Conservation (phyloP, 2,888 invertebrate genomes). For the Terebella lapidaria region DNA sequence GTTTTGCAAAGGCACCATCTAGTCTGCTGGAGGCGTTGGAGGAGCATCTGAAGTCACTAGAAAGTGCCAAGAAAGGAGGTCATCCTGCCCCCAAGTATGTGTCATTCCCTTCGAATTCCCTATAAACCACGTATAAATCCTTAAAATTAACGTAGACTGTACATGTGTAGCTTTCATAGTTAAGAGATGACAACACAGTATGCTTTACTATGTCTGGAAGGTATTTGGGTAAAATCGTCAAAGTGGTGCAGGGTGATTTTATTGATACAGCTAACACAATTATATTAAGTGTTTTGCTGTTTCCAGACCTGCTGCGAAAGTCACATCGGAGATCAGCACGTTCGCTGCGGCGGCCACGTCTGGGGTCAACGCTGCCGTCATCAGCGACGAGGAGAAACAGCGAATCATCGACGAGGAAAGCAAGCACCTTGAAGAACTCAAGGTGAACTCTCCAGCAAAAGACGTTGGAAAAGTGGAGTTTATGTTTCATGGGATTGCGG, state of each 20-base stretch:
- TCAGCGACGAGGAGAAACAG: constrained; percentile 79
- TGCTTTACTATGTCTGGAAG: too few species aligned
- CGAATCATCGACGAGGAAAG: constrained; percentile 93
- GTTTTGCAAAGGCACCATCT: constrained; percentile 82
- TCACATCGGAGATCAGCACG: constrained; percentile 43
- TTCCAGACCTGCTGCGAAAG: constrained; percentile 39
- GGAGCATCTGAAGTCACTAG: constrained; percentile 86
- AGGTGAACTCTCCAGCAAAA: constrained; percentile 58
- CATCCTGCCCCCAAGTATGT: background rate
- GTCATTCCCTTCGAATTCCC: too few species aligned
- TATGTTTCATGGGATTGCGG: too few species aligned
- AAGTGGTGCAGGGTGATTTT: too few species aligned
- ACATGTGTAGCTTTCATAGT: too few species aligned
- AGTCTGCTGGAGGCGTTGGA: constrained; percentile 94
- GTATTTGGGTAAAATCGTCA: too few species aligned
- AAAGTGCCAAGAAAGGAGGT: constrained; percentile 50
- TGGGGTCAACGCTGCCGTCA: constrained; percentile 58
- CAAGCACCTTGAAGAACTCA: constrained; percentile 90
- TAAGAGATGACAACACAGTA: too few species aligned
- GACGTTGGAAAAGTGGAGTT: background rate
- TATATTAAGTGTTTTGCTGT: too few species aligned
- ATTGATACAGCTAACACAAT: too few species aligned
- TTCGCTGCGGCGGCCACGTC: constrained; percentile 29
- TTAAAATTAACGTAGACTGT: too few species aligned
- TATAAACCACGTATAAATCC: too few species aligned